Base-by-base conservation (phyloP, 2,797 vertebrate genomes). In the Girardinus metallicus region DNA sequence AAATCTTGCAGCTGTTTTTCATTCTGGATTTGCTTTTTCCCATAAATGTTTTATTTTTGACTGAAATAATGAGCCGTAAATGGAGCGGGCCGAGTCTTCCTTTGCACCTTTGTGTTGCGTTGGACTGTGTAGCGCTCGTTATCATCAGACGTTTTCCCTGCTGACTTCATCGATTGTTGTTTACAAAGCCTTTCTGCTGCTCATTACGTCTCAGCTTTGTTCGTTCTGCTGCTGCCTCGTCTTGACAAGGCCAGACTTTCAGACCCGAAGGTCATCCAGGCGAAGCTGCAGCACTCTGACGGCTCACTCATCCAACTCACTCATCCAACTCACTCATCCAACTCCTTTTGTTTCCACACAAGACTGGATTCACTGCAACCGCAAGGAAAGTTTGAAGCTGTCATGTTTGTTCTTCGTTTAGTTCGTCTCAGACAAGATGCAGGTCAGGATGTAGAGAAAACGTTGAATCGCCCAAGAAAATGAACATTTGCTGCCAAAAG, bases 111-210 rank as follows among this genome's bases (percentile, higher is more conserved):
- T 79, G 62, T 60, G 26, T 26, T 0, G n/a, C 51, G 1, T 70
- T 77, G 44, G 62, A 15, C 8, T 66, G 57, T 49, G n/a, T 74
- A 79, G 80, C 71, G 55, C 36, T 86, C 74, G 82, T 87, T 81
- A 43, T 41, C 47, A 10, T 82, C 18, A 12, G 0, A 0, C 43
- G 4, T 36, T 18, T 43, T 83, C 76, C 41, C 73, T 3, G 39
- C 73, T 77, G 73, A 49, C 74, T 75, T 53, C 78, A 64, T 75
- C 10, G 70, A 23, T 73, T 83, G 70, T 73, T 80, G 80, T 86
- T 86, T 80, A 49, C 75, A 73, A 79, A 84, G 74, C 77, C 74
- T 80, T 72, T 74, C 80, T 85, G 72, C 76, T 70, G 77, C 84
- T 91, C 82, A 64, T 91, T 84, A 87, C 53, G 4, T 0, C 77